Evolutionary conservation across 2,113 vertebrate species (phyloP).

Genomic region (Podarcis cretensis): DNA sequence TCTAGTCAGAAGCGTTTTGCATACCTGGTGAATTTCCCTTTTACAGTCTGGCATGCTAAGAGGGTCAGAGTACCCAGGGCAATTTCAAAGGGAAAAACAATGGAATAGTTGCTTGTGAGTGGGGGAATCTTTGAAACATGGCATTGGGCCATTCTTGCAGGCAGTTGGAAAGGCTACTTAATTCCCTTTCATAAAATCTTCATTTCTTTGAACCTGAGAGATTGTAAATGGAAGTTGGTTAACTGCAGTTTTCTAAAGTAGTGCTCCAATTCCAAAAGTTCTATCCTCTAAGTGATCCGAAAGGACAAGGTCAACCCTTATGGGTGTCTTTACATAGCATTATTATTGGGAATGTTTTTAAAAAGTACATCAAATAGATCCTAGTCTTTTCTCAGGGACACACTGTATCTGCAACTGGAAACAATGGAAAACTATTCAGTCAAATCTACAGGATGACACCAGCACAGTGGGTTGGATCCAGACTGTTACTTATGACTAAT

Average conservation of each 20-base stretch:
- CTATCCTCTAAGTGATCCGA: not conserved
- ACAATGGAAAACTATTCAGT: not conserved
- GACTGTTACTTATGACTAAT: not conserved
- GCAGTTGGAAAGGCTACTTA: slow-evolving; percentile 36
- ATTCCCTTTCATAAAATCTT: not conserved
- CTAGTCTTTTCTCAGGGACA: not conserved
- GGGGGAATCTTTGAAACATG: not conserved
- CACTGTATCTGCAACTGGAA: not conserved
- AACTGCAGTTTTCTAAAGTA: not conserved
- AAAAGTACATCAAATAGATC: not conserved
- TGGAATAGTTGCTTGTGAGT: slow-evolving; percentile 20
- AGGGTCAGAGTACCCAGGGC: slow-evolving; percentile 26
- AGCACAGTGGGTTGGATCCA: not conserved
- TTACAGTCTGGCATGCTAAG: not conserved
- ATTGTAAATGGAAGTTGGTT: not conserved
- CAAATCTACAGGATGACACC: not conserved
- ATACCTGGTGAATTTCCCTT: not conserved
- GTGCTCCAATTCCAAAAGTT: not conserved
- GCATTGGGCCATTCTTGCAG: slow-evolving; percentile 1
- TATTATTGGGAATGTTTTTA: not conserved
- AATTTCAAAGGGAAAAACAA: slow-evolving; percentile 34
- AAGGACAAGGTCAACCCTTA: not conserved
- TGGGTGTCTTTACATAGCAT: not conserved
- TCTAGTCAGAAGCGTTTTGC: not conserved
- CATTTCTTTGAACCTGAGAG: not conserved